Percentiles rank a stretch among this genome's conserved stretches.
Conservation (phyloP, 2,113 vertebrate genomes). For the Heterochromis multidens region DNA sequence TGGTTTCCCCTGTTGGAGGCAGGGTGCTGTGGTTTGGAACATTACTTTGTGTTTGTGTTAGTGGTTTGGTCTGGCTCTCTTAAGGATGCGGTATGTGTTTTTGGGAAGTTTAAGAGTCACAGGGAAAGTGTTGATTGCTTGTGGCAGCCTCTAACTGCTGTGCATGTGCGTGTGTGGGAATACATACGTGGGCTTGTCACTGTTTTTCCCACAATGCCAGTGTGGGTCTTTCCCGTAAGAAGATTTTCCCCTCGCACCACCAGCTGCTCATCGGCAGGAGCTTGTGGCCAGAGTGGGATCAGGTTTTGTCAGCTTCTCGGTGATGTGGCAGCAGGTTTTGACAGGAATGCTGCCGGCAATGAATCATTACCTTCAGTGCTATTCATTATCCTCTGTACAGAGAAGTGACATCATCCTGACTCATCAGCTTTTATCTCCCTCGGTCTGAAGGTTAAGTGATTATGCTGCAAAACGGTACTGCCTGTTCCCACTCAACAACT, state of each 20-base stretch:
- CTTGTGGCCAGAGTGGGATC: conserved; percentile 4
- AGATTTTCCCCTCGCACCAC: conserved; percentile 24
- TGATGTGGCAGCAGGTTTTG: conserved; percentile 46
- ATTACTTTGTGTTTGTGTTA: conserved; percentile 36
- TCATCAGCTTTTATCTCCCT: conserved; percentile 52
- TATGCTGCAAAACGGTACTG: neutral
- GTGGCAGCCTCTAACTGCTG: conserved; percentile 27
- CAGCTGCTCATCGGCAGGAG: conserved; percentile 54
- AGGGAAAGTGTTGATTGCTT: conserved; percentile 32
- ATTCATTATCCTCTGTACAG: conserved; percentile 21
- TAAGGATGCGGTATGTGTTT: conserved; percentile 57
- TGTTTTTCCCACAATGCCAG: conserved; percentile 49
- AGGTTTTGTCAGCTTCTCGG: conserved; percentile 3
- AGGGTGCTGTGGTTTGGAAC: conserved; percentile 42
- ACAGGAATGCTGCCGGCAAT: conserved; percentile 42
- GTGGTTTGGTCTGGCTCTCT: conserved; percentile 43
- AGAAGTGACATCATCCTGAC: conserved; percentile 63
- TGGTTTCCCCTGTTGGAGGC: conserved; percentile 40
- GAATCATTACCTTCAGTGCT: conserved; percentile 49
- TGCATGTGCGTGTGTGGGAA: neutral
- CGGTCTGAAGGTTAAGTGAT: conserved; percentile 45
- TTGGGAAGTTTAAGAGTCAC: conserved; percentile 55
- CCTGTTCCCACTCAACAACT: neutral
- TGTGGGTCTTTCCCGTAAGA: conserved; percentile 46
- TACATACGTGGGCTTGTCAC: conserved; percentile 10